A percentile compares a stretch with the other conserved stretches of the same genome.
Evolutionary conservation across 2,113 vertebrate species (phyloP).

Genomic region (Triplophysa dalaica): DNA sequence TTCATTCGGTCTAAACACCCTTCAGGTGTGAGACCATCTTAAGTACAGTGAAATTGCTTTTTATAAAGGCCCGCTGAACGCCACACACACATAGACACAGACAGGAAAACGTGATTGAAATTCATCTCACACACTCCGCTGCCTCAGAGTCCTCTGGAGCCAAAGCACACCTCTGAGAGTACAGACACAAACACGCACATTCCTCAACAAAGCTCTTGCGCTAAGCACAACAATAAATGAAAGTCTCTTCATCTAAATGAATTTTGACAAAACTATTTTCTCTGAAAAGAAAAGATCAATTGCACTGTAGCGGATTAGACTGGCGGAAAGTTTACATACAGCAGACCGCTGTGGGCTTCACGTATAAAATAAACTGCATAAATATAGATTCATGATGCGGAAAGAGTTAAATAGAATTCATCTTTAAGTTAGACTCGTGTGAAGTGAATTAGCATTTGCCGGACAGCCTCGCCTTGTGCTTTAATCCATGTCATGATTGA

Average conservation of each 20-base stretch:
- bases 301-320: conserved; percentile 51
- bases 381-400: conserved; percentile 3
- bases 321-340: conserved; percentile 22
- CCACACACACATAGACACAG: conserved; percentile 23
- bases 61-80: conserved; percentile 42
- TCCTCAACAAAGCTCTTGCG: conserved; percentile 19
- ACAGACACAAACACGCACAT: conserved; percentile 12
- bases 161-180: conserved; percentile 45
- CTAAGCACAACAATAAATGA: conserved; percentile 35
- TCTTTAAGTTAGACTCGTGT: not conserved
- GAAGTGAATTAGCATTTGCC: conserved; percentile 25
- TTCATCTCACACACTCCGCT: conserved; percentile 59
- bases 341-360: not conserved
- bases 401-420: conserved; percentile 11
- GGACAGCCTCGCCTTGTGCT: conserved; percentile 5
- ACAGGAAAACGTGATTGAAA: conserved; percentile 52
- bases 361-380: conserved; percentile 3
- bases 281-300: conserved; percentile 49
- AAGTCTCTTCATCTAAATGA: conserved; percentile 18
- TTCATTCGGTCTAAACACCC: conserved; percentile 33
- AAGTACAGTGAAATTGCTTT: conserved; percentile 43
- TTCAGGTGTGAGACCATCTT: conserved; percentile 48
- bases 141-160: conserved; percentile 56
- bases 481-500: conserved; percentile 13
- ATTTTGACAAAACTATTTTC: conserved; percentile 33